phyloP scores from a whole-genome alignment of 2,113 vertebrate species.

The Chionodraco myersi region DNA sequence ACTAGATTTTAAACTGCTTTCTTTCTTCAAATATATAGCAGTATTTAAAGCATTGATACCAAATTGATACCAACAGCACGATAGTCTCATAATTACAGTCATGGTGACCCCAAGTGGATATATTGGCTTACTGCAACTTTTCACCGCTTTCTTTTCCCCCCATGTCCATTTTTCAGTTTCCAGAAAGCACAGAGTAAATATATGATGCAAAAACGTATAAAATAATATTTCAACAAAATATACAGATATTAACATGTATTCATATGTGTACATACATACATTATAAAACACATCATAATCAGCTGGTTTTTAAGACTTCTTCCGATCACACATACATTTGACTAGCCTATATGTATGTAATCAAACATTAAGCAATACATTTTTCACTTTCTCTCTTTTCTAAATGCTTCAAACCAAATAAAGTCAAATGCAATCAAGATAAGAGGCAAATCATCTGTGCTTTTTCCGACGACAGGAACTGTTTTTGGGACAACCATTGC shows the following conservation, averaged over 20 bases:
- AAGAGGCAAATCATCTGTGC: not conserved
- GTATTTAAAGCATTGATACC: too few relatives aligned
- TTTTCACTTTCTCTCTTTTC: not conserved
- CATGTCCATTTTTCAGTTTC: not conserved
- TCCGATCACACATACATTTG: not conserved
- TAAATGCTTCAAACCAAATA: not conserved
- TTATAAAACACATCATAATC: not conserved
- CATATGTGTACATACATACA: not conserved
- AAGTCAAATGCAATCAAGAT: not conserved
- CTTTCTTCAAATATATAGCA: too few relatives aligned
- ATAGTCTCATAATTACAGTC: not conserved
- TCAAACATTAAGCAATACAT: not conserved
- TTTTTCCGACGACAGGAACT: too few relatives aligned
- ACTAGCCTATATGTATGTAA: too few relatives aligned
- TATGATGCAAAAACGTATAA: too few relatives aligned
- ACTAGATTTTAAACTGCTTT: too few relatives aligned
- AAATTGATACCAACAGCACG: too few relatives aligned
- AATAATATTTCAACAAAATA: not conserved
- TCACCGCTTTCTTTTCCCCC: not conserved
- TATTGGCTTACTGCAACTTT: constrained; percentile 24
- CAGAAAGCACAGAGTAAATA: too few relatives aligned
- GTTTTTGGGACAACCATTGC: too few relatives aligned
- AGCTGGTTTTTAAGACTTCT: not conserved
- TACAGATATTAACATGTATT: not conserved
- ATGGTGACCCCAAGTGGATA: constrained; percentile 64